Evolutionary conservation across 2,113 vertebrate species (phyloP), one percentile per base, ranked within the genome.

Genomic region (Apus apus): DNA sequence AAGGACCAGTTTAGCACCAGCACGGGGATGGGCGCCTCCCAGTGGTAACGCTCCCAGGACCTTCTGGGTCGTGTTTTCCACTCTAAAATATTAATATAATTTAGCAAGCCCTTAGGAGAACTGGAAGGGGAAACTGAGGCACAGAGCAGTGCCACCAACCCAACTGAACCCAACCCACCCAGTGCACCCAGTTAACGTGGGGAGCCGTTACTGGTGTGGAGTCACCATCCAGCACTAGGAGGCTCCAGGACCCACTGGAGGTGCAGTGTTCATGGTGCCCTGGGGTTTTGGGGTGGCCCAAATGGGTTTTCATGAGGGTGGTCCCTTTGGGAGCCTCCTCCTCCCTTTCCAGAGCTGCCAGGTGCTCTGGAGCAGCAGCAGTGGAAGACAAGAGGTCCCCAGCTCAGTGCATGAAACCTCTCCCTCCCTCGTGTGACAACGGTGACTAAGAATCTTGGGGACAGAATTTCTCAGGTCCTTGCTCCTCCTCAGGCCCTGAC

Each of bases 191-290:
- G 58, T 2, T 40, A 43, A 53, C 6, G 13, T 34, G 22, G 72
- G 36, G 36, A 62, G 30, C 29, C 1, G 2, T 53, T 38, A 81
- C 38, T 32, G 67, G 27, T 34, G 62, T 1, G 29, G 51, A 65
- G 32, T 8, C 43, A 13, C n/a, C 29, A 1, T 1, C 32, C 43
- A 10, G 56, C 48, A 2, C 26, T 0, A 4, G 53, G 73, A 4
- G 16, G 54, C 43, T 68, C 43, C 0, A 5, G 30, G 40, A 22
- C 9, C 10, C 3, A 0, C 82, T 9, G 21, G 10, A 8, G 51
- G 57, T 6, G 3, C n/a, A 19, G 1, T 2, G 0, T 3, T n/a
- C 15, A 3, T 11, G 85, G 23, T 9, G 43, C 50, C 62, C 36
- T 30, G 83, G 79, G 26, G 1, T 22, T 46, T 65, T 9, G 38